A percentile compares a stretch with the other conserved stretches of the same genome.
Evolutionary conservation across 2,113 vertebrate genomes (phyloP).

Genomic region (Trachemys scripta): DNA sequence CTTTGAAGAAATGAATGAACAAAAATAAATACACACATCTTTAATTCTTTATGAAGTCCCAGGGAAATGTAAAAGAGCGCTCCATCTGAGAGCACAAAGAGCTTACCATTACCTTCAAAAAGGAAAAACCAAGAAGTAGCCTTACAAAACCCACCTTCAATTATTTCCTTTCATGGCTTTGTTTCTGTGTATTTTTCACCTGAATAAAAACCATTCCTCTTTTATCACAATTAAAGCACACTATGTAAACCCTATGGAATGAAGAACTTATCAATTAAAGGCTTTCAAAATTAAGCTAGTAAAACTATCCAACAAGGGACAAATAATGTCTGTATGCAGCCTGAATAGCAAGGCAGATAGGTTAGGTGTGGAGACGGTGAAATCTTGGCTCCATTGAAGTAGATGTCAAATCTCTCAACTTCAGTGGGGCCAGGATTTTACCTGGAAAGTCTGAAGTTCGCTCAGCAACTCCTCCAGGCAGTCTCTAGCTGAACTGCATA

Average conservation of each 20-base stretch:
- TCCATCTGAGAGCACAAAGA: background rate
- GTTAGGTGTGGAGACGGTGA: background rate
- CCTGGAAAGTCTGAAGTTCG: background rate
- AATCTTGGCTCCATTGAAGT: background rate
- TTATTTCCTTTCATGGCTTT: background rate
- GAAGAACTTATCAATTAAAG: background rate
- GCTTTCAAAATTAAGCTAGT: background rate
- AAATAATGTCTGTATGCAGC: background rate
- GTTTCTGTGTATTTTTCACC: background rate
- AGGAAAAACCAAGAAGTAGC: background rate
- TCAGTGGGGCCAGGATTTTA: background rate
- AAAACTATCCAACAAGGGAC: background rate
- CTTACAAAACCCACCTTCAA: background rate
- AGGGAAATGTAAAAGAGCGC: background rate
- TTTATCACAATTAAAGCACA: background rate
- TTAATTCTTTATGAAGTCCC: background rate
- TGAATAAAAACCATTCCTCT: background rate
- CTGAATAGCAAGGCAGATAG: background rate
- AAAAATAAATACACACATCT: fast-evolving
- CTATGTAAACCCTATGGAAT: background rate
- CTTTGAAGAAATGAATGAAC: background rate
- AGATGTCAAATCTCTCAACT: background rate
- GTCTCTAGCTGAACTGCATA: background rate
- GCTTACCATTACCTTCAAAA: background rate
- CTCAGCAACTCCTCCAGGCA: background rate